phyloP scores from a whole-genome alignment of 2,888 invertebrate genomes.

The Philhelius pedissequus region DNA sequence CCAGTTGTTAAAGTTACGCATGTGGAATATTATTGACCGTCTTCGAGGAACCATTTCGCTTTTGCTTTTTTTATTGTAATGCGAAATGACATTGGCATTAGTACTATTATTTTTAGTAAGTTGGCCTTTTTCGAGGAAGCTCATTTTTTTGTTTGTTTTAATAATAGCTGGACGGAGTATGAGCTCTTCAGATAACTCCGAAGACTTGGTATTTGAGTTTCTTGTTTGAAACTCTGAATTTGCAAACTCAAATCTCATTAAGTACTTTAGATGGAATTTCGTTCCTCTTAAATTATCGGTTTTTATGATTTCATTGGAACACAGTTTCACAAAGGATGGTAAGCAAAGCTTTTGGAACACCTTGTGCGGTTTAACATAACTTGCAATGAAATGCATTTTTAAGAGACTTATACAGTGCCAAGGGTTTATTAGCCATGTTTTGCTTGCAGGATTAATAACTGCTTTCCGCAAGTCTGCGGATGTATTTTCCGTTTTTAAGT shows the following conservation, averaged over 20 bases:
- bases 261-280: background rate
- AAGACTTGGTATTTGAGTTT: no score
- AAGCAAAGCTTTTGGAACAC: background rate
- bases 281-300: no score
- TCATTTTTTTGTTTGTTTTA: background rate
- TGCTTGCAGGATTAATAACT: no score
- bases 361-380: background rate
- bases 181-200: no score
- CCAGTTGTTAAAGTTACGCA: background rate
- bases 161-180: no score
- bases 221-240: background rate
- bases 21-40: background rate
- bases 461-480: no score
- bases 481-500: no score
- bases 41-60: no score
- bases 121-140: background rate
- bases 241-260: background rate
- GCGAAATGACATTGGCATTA: background rate
- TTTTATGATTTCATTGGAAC: no score
- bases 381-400: background rate
- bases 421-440: no score
- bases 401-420: background rate
- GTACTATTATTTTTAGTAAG: background rate
- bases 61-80: no score
- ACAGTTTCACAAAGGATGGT: no score